These are phyloP conservation scores for Rousettus leschenaultii DNA, from an alignment of 2,113 vertebrate species.

Conservation along the genomic window DNA sequence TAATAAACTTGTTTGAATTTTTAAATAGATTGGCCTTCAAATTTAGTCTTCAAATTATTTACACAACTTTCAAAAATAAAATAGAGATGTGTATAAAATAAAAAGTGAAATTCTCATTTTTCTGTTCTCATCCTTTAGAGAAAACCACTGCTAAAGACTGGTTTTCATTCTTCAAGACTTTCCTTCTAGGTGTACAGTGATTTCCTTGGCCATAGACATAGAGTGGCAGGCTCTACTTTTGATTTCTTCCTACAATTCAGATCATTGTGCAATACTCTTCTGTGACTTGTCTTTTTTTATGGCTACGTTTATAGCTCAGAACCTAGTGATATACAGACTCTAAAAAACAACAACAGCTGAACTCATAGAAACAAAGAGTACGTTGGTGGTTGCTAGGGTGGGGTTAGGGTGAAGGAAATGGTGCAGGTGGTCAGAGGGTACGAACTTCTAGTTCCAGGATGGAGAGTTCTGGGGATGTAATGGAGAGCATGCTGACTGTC, in stretches of 20 bases:
- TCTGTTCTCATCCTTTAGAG: background rate
- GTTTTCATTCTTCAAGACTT: background rate
- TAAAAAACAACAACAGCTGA: too few relatives aligned
- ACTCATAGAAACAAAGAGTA: background rate
- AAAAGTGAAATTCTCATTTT: background rate
- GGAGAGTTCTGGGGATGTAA: background rate
- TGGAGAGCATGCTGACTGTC: too few relatives aligned
- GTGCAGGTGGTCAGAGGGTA: background rate
- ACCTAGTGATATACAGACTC: background rate
- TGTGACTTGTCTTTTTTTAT: background rate
- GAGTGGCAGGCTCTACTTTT: background rate
- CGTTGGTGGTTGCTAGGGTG: background rate
- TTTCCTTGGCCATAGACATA: background rate
- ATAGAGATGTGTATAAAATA: background rate
- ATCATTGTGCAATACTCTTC: background rate
- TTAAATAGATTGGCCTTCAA: background rate
- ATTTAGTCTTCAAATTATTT: background rate
- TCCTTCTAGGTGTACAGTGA: background rate
- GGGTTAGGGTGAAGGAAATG: background rate
- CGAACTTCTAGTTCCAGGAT: background rate
- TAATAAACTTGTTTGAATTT: background rate
- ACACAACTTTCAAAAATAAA: background rate
- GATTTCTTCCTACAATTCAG: background rate
- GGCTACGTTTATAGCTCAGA: background rate
- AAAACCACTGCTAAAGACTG: background rate